Evolutionary conservation across 2,888 invertebrate genomes (phyloP).

Genomic region (Pyrochroa serraticornis): DNA sequence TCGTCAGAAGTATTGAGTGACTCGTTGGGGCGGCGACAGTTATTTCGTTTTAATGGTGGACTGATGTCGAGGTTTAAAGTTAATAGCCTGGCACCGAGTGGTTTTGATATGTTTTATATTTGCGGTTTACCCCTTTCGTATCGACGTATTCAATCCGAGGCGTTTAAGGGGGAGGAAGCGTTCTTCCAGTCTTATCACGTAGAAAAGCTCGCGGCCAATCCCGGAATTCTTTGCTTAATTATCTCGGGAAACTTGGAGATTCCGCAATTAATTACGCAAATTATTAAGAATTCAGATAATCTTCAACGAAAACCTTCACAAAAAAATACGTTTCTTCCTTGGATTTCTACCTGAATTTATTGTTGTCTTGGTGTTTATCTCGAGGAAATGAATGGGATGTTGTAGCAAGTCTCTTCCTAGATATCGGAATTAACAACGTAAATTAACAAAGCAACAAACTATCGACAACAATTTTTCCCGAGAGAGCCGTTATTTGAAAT

Average conservation of each 20-base stretch:
- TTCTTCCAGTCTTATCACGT: slow-evolving; percentile 10
- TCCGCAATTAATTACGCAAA: slow-evolving; percentile 7
- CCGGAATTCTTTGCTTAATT: not conserved
- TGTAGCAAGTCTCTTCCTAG: too few species aligned
- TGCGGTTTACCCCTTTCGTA: slow-evolving; percentile 19
- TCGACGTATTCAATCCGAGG: slow-evolving; percentile 6
- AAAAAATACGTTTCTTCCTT: too few species aligned
- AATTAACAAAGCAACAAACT: slow-evolving; percentile 21
- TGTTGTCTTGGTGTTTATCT: too few species aligned
- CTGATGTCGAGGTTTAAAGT: slow-evolving; percentile 10
- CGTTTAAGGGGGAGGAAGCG: not conserved
- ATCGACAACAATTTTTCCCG: slow-evolving; percentile 22
- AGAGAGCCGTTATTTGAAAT: slow-evolving; percentile 22
- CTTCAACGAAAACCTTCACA: too few species aligned
- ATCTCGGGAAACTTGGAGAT: not conserved
- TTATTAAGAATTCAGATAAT: not conserved
- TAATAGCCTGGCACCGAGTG: slow-evolving; percentile 20
- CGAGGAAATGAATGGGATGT: too few species aligned
- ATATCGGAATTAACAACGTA: too few species aligned
- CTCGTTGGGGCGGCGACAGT: too few species aligned
- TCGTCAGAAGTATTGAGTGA: too few species aligned
- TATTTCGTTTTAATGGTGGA: too few species aligned
- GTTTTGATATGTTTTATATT: slow-evolving; percentile 21
- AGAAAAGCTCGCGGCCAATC: slow-evolving; percentile 7
- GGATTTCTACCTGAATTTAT: too few species aligned